Evolutionary conservation across 1,140 invertebrate species (phyloP), one percentile per base, ranked within the genome.

Genomic region (Paraescarpia echinospica): DNA sequence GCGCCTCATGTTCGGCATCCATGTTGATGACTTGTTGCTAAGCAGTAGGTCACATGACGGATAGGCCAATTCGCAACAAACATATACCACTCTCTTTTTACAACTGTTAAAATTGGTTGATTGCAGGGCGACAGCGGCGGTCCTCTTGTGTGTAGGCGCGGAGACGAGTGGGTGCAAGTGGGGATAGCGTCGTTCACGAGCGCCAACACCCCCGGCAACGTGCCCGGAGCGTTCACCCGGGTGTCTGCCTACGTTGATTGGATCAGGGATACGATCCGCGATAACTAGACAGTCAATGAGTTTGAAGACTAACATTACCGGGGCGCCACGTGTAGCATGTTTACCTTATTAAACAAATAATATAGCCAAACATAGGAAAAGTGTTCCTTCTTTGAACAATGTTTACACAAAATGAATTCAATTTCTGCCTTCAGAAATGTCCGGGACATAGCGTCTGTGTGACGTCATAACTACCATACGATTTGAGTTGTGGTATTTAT

Each of bases 51-150:
- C 34, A 14, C 4, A 4, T 41, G 41, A n/a, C n/a, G n/a, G n/a
- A n/a, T n/a, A n/a, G n/a, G n/a, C n/a, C n/a, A n/a, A n/a, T n/a
- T n/a, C n/a, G n/a, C n/a, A n/a, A n/a, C n/a, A n/a, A n/a, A n/a
- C n/a, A n/a, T n/a, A n/a, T n/a, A n/a, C n/a, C n/a, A n/a, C n/a
- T n/a, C n/a, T n/a, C n/a, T n/a, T n/a, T n/a, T n/a, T n/a, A n/a
- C n/a, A n/a, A n/a, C n/a, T n/a, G n/a, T n/a, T n/a, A n/a, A n/a
- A n/a, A 51, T 9, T 0, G 8, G 18, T 9, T 51, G 89, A 12
- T 90, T 90, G 14, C 90, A 96, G 95, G 95, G 95, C 91, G 95
- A 96, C 93, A 95, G 94, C 77, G 95, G 95, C 59, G 95, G 95
- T 35, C 95, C 95, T 0, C 92, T 96, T 35, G 94, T 95, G 9